Conservation (phyloP, 2,888 invertebrate species). For the Yponomeuta plumbellus region DNA sequence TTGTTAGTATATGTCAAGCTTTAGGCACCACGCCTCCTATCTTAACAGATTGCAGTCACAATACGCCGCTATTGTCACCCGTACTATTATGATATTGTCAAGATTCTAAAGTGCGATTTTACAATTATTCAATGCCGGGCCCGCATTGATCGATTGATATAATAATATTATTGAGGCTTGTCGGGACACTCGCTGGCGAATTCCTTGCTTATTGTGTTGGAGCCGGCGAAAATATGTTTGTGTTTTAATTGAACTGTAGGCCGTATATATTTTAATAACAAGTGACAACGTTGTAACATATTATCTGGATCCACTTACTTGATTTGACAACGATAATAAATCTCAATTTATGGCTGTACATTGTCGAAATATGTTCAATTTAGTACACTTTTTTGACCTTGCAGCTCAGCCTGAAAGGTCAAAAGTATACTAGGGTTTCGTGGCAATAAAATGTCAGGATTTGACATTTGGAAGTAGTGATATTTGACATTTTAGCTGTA, state of each 20-base stretch:
- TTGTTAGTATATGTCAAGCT: neutral
- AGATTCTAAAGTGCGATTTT: neutral
- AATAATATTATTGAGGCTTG: neutral
- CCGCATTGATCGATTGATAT: neutral
- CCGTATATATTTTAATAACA: no score
- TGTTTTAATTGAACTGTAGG: neutral
- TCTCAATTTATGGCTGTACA: no score
- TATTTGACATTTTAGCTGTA: no score
- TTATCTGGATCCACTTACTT: no score
- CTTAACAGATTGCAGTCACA: neutral
- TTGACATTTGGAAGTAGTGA: no score
- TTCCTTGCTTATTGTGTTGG: neutral
- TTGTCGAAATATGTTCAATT: no score
- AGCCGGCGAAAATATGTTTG: neutral
- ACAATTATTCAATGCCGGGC: neutral
- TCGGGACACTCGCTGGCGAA: neutral
- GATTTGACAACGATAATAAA: no score
- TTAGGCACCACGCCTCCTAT: neutral
- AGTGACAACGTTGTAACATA: no score
- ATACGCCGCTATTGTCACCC: neutral
- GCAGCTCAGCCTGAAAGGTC: no score
- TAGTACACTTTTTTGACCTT: no score
- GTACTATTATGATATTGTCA: neutral
- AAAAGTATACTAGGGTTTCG: no score
- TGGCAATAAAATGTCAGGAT: no score